Evolutionary conservation across 1,140 invertebrate genomes (phyloP).

Genomic region (Pseudomyrmex sp.): DNA sequence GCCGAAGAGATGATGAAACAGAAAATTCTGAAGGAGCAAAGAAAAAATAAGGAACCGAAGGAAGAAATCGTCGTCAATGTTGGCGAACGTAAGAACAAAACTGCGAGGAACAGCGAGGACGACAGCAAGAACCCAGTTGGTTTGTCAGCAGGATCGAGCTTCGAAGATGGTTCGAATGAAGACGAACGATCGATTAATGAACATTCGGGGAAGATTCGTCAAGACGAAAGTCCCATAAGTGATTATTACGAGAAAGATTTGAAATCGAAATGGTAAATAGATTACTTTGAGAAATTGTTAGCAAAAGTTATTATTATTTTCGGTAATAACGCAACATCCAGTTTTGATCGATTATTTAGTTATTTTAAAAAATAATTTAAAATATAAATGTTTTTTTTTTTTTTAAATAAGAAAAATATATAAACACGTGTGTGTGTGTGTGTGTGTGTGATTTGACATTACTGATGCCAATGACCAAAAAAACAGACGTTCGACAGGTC

Average conservation of each 20-base stretch:
- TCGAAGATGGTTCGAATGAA: not conserved
- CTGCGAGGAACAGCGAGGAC: not conserved
- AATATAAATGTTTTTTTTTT: not conserved
- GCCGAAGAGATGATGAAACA: conserved; percentile 62
- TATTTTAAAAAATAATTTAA: not conserved
- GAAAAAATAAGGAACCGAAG: conserved; percentile 59
- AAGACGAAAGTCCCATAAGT: conserved; percentile 45
- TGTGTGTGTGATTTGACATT: not conserved
- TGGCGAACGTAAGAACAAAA: not conserved
- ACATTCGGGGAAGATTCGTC: conserved; percentile 23
- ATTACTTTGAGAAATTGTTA: not conserved
- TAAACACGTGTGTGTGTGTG: too few relatives aligned
- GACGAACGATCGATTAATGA: not conserved
- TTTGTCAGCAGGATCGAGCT: not conserved
- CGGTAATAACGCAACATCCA: too few relatives aligned
- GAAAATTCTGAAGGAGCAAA: not conserved
- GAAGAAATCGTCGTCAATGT: conserved; percentile 65
- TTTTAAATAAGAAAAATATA: not conserved
- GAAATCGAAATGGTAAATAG: conserved; percentile 44
- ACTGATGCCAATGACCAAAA: conserved; percentile 36
- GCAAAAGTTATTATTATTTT: not conserved
- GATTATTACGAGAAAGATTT: conserved; percentile 12
- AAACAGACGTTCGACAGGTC: conserved; percentile 28
- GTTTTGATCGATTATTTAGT: too few relatives aligned
- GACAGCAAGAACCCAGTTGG: not conserved